Evolutionary conservation across 1,140 invertebrate genomes (phyloP), one percentile per base, ranked within the genome.

Genomic region (Orius insidiosus): DNA sequence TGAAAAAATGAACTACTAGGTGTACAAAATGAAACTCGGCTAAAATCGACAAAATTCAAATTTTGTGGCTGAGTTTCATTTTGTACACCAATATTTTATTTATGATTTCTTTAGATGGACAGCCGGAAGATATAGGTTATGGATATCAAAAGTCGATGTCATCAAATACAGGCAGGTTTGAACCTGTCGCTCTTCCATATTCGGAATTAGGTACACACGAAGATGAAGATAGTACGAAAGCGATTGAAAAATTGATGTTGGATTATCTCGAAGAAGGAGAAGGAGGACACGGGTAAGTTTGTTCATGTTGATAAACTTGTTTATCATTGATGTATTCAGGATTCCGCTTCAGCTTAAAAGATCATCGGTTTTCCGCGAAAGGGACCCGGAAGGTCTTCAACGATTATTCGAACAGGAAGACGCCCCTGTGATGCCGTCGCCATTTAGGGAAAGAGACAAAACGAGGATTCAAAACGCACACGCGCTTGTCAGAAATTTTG

Each of bases 111-210:
- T 54, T 45, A n/a, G 46, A 55, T 36, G 55, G 55, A 7, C 55
- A 57, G 44, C 54, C 54, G 10, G 55, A 57, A 51, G 53, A 57
- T 30, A 57, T 57, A 15, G 55, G 55, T 7, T 57, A 57, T 41
- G 55, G 55, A 30, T 57, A 54, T 40, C 55, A 57, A 19, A 56
- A 56, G 44, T 24, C 37, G 24, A 24, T 24, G 24, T 24, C 24
- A 7, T 24, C 24, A 3, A 24, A 24, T 24, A 24, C 24, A 24
- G 24, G 24, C 3, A 24, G 24, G 24, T 24, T 24, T 24, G 24
- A 24, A 7, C 24, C 24, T 24, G 24, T 24, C 24, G 24, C 24
- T 24, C 24, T 24, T 24, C 24, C 24, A 4, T 19, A 43, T n/a
- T 18, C 39, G 2, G 46, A 47, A 11, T 19, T 51, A 5, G 49